Percentiles rank a stretch among this genome's conserved stretches.
Conservation (phyloP, 2,888 invertebrate species). For the Mylabris sibirica region DNA sequence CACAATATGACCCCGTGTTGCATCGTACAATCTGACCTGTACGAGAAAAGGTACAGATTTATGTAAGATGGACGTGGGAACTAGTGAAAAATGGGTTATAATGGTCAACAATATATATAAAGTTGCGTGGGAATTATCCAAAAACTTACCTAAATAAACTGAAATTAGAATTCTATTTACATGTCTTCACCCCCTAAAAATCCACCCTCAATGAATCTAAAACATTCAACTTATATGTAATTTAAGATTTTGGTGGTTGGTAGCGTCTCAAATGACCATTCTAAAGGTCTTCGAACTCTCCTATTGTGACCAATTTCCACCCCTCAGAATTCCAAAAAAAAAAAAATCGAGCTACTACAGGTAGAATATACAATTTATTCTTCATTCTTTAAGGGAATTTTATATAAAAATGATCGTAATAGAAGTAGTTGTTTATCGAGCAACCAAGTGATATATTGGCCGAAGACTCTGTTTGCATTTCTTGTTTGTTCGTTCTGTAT, state of each 20-base stretch:
- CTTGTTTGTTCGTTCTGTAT: conserved; percentile 5
- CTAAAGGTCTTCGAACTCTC: neutral
- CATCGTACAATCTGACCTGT: neutral
- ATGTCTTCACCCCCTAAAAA: neutral
- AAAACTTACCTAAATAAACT: neutral
- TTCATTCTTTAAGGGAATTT: neutral
- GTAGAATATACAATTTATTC: neutral
- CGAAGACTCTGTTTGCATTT: neutral
- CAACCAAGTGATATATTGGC: neutral
- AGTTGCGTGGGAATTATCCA: conserved; percentile 8
- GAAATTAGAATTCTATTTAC: neutral
- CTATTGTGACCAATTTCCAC: neutral
- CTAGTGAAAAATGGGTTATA: neutral
- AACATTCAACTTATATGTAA: neutral
- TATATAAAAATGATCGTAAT: neutral
- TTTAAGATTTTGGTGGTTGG: neutral
- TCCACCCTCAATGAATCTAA: neutral
- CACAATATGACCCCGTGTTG: conserved; percentile 9
- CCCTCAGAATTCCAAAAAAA: neutral
- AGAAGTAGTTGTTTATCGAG: too few species aligned
- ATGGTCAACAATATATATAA: neutral
- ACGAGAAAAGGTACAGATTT: neutral
- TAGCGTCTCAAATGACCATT: neutral
- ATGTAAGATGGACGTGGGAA: conserved; percentile 13
- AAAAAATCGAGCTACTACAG: neutral